These are phyloP conservation scores for Cepaea hortensis DNA, from an alignment of 2,888 invertebrate genomes.

Conservation along the genomic window DNA sequence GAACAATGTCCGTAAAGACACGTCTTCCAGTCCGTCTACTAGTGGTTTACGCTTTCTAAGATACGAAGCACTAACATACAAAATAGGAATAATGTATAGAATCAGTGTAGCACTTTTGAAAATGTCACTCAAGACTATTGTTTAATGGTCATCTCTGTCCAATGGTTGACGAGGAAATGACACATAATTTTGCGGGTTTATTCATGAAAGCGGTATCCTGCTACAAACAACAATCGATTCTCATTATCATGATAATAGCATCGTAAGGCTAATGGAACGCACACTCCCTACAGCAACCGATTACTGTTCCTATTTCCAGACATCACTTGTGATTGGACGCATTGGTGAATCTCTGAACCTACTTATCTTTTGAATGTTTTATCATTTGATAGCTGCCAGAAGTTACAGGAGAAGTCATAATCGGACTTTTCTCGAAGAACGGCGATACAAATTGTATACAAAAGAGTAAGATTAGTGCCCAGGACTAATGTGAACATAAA, in stretches of 20 bases:
- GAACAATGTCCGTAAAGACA: too few species aligned
- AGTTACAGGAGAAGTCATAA: too few species aligned
- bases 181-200: not conserved
- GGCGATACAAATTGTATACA: too few species aligned
- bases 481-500: too few species aligned
- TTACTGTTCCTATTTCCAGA: constrained; percentile 18
- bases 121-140: too few species aligned
- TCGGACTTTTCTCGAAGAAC: too few species aligned
- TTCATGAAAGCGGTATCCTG: constrained; percentile 3
- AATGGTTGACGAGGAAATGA: not conserved
- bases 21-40: too few species aligned
- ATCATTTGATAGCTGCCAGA: not conserved
- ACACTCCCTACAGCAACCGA: constrained; percentile 7
- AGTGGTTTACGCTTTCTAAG: too few species aligned
- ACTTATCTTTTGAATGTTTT: not conserved
- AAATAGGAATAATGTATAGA: too few species aligned
- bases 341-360: not conserved
- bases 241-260: constrained; percentile 23
- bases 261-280: constrained; percentile 23
- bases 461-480: too few species aligned
- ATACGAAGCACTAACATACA: too few species aligned
- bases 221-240: constrained; percentile 15
- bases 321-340: not conserved
- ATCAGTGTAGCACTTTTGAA: too few species aligned
- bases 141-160: not conserved